These are phyloP conservation scores for Haliaeetus leucogaster DNA, from an alignment of 2,113 vertebrate species.

Conservation along the genomic window DNA sequence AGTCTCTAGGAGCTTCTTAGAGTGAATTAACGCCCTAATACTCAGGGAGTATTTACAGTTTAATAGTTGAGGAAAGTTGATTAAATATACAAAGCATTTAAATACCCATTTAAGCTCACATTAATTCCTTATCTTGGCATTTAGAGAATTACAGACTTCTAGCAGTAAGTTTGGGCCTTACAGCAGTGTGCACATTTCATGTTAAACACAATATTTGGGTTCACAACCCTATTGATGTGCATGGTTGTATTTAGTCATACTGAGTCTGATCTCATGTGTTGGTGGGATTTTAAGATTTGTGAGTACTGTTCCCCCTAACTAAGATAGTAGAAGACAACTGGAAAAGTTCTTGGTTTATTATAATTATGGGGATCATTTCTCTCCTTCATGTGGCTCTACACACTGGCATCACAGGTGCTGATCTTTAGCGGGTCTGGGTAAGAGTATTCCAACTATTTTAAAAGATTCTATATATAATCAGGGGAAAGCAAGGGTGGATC, in stretches of 20 bases:
- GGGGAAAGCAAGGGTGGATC: not conserved
- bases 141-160: not conserved
- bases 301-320: not conserved
- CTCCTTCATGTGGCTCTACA: not conserved
- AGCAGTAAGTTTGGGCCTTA: not conserved
- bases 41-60: not conserved
- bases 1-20: not conserved
- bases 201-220: not conserved
- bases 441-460: not conserved
- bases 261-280: not conserved
- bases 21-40: not conserved
- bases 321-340: not conserved
- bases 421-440: not conserved
- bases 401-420: not conserved
- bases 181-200: not conserved
- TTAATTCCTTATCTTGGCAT: not conserved
- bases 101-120: not conserved
- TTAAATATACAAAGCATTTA: constrained; percentile 17
- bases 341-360: not conserved
- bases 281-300: not conserved
- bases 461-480: not conserved
- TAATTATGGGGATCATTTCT: not conserved
- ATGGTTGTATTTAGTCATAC: accelerated
- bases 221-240: not conserved
- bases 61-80: constrained; percentile 16